Conservation (phyloP, 2,888 invertebrate species). For the Tenodera sinensis region DNA sequence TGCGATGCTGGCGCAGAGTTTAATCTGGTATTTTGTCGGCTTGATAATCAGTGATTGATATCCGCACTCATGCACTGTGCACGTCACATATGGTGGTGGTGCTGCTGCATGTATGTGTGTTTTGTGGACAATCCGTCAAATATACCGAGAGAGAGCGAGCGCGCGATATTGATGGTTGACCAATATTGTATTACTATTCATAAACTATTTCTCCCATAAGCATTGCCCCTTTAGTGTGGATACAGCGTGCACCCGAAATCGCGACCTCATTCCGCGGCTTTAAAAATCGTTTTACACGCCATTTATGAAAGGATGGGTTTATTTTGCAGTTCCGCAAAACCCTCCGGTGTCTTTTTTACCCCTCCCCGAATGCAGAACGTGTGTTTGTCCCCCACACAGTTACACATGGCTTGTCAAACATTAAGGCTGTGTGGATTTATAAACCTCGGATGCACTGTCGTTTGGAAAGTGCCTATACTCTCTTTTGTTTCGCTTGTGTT, state of each 20-base stretch:
- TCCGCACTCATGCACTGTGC: constrained; percentile 25
- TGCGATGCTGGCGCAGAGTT: constrained; percentile 20
- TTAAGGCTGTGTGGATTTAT: not conserved
- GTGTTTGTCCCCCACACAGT: not conserved
- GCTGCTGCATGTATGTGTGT: constrained; percentile 14
- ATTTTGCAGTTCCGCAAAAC: not conserved
- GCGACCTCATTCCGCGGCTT: not conserved
- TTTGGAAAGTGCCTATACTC: not conserved
- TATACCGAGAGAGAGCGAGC: constrained; percentile 21
- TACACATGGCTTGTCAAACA: not conserved
- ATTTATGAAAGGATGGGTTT: not conserved
- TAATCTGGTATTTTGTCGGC: constrained; percentile 30
- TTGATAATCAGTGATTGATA: constrained; percentile 31
- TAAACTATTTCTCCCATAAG: constrained; percentile 19
- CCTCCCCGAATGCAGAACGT: not conserved
- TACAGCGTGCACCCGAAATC: not conserved
- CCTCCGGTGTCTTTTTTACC: not conserved
- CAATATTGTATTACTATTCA: constrained; percentile 29
- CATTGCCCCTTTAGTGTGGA: constrained; percentile 4
- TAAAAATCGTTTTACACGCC: not conserved
- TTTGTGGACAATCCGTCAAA: constrained; percentile 23
- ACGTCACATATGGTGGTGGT: constrained; percentile 6
- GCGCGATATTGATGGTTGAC: constrained; percentile 25
- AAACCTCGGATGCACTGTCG: not conserved
- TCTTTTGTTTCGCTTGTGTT: not conserved